Percentiles rank a stretch among this genome's conserved stretches.
These are phyloP conservation scores for Odontophorus gujanensis DNA, from an alignment of 2,113 vertebrate species.

Conservation along the genomic window DNA sequence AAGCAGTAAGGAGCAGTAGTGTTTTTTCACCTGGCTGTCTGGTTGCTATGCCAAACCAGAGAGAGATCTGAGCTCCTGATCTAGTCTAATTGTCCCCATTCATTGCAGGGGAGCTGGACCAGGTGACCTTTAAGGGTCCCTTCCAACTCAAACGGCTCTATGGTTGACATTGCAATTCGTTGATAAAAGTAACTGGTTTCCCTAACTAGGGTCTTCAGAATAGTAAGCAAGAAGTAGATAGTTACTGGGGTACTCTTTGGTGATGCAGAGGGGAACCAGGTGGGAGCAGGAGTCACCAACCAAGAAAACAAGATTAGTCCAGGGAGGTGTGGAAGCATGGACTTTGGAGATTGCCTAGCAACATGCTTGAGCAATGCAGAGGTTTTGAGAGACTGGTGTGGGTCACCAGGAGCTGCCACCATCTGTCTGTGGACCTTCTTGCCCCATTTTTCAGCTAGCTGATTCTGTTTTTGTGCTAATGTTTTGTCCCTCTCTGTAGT, in stretches of 20 bases:
- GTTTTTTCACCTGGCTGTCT: neutral
- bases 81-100: no score
- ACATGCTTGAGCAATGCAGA: rapidly evolving
- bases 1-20: neutral
- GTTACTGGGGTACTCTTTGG: neutral
- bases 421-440: neutral
- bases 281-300: neutral
- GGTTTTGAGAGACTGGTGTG: neutral
- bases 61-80: no score
- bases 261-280: neutral
- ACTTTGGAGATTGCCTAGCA: neutral
- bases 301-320: neutral
- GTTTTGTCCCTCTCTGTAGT: neutral
- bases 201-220: neutral
- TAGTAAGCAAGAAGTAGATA: no score
- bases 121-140: no score
- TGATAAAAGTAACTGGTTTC: neutral
- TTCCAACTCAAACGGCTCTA: no score
- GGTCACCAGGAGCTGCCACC: neutral
- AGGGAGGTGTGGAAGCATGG: neutral
- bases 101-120: no score
- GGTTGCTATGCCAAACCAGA: neutral
- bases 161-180: neutral
- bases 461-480: neutral
- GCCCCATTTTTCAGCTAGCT: neutral